Conservation (phyloP, 1,140 invertebrate genomes). For the Trigoniulus corallinus region DNA sequence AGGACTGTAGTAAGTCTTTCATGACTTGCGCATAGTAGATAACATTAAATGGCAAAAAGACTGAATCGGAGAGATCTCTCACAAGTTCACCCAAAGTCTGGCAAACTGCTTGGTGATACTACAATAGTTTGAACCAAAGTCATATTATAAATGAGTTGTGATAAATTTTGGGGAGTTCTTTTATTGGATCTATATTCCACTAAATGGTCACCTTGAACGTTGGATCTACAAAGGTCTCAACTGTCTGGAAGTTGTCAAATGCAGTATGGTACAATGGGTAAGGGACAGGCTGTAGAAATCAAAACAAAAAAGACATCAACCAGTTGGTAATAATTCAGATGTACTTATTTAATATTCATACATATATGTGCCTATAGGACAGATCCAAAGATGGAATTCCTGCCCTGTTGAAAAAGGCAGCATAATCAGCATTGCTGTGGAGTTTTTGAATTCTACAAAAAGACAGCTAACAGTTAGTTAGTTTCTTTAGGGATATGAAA, state of each 20-base stretch:
- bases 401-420: conserved; percentile 15
- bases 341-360: not conserved
- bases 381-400: conserved; percentile 20
- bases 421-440: conserved; percentile 15
- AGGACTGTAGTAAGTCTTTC: conserved; percentile 12
- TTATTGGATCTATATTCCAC: too few species aligned
- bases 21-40: conserved; percentile 19
- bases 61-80: conserved; percentile 17
- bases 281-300: conserved; percentile 2
- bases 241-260: conserved; percentile 16
- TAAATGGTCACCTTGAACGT: conserved; percentile 13
- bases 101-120: conserved; percentile 16
- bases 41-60: conserved; percentile 21
- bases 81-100: conserved; percentile 17
- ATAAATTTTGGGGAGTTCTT: too few species aligned
- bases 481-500: too few species aligned
- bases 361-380: conserved; percentile 12
- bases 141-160: too few species aligned
- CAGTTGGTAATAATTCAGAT: not conserved
- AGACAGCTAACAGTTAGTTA: not conserved
- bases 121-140: not conserved
- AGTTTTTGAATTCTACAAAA: conserved; percentile 13
- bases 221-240: conserved; percentile 18
- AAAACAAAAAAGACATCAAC: not conserved
- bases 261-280: conserved; percentile 19